Evolutionary conservation across 2,113 vertebrate genomes (phyloP).

Genomic region (Sterrhoptilus dennistouni): DNA sequence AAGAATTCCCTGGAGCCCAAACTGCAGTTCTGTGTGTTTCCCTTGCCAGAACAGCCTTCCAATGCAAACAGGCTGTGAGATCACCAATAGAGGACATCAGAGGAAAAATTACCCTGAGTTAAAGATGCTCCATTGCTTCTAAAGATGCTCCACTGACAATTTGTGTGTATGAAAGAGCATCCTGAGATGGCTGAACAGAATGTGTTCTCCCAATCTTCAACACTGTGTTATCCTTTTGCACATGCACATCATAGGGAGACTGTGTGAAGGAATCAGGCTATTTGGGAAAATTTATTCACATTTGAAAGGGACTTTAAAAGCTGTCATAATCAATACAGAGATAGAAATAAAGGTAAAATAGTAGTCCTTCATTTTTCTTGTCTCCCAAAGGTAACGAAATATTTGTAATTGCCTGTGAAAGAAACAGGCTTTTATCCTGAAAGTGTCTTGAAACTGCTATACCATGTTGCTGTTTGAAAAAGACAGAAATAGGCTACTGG

Average conservation of each 20-base stretch:
- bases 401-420: neutral
- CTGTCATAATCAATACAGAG: neutral
- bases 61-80: neutral
- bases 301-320: neutral
- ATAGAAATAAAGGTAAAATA: neutral
- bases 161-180: neutral
- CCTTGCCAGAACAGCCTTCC: neutral
- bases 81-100: neutral
- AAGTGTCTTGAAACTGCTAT: neutral
- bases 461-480: neutral
- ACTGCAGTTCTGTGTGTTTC: fast-evolving
- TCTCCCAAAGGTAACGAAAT: neutral
- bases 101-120: neutral
- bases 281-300: neutral
- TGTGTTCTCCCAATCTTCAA: neutral
- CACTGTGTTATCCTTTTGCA: neutral
- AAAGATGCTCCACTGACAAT: neutral
- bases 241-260: neutral
- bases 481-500: neutral
- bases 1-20: neutral
- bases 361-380: neutral
- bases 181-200: neutral
- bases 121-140: neutral
- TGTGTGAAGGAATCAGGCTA: neutral
- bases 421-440: neutral